Base-by-base conservation (phyloP, 2,888 invertebrate species). In the Mesodorylaimus sp. region DNA sequence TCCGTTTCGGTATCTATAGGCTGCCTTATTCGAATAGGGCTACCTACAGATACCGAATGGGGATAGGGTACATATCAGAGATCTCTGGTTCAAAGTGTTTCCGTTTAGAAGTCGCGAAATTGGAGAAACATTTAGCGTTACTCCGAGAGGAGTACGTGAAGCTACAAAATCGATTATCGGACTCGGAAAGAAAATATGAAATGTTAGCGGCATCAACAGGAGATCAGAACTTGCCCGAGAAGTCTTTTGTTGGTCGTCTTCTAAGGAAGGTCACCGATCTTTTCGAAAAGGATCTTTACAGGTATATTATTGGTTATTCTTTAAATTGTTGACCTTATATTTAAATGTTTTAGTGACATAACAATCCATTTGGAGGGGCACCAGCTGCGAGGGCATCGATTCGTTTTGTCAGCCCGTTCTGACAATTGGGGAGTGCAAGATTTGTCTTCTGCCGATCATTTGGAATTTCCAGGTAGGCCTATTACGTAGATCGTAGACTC, bases 101-200 rank as follows among this genome's bases (percentile, higher is more conserved):
- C 48, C 51, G 55, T 45, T 13, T 50, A 52, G 74, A 74, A 60
- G 69, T 70, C 43, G 59, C 62, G 3, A 75, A 75, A 61, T 62
- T 74, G 46, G 84, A 86, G 68, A 84, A 84, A 66, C 88, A 89
- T 67, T 73, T 91, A 56, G 70, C 79, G 50, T 74, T 91, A 52
- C 73, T 91, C 54, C 79, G 85, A 61, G 84, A 86, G 59, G 86
- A 91, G 69, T 89, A 89, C 69, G 80, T 84, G 5, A 86, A 85
- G 69, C 73, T 91, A 28, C 86, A 88, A 66, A 76, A 76, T 45
- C 78, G 79, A 55, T 80, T 83, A 63, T 77, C 77, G 5, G 85
- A 86, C 59, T 68, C 88, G 27, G 84, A 87, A 65, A 77, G 79
- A 56, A 84, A 85, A 68, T 85, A 85, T 64, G 81, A 81, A 55